Evolutionary conservation across 2,113 vertebrate genomes (phyloP).

Genomic region (Marmota monax): DNA sequence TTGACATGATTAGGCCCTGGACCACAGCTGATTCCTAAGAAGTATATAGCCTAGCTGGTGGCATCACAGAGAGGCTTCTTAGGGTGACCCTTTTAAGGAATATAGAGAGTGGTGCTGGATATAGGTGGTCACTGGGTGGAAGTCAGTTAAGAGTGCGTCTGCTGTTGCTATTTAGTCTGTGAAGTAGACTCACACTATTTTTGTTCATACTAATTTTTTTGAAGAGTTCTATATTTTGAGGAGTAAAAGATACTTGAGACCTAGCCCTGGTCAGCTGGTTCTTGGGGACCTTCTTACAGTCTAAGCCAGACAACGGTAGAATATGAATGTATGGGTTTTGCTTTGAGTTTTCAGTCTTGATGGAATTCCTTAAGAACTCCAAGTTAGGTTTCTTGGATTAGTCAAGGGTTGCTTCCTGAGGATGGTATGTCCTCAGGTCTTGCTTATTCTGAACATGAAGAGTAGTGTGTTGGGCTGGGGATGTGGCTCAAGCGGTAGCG

Average conservation of each 20-base stretch:
- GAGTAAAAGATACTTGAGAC: neutral
- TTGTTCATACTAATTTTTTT: neutral
- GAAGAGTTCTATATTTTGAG: neutral
- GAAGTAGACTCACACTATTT: neutral
- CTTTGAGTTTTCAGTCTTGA: neutral
- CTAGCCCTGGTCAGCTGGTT: neutral
- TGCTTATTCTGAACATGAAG: neutral
- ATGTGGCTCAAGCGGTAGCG: no score
- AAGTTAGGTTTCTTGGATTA: neutral
- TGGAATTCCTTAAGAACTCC: neutral
- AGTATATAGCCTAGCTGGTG: neutral
- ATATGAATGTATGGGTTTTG: neutral
- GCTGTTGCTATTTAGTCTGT: neutral
- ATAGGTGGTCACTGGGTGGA: neutral
- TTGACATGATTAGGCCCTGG: neutral
- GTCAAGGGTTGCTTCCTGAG: neutral
- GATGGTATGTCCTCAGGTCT: neutral
- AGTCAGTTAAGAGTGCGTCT: neutral
- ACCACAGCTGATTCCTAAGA: neutral
- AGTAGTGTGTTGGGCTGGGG: no score
- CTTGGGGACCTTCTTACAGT: neutral
- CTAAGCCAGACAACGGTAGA: neutral
- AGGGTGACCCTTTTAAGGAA: neutral
- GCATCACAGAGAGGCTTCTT: neutral
- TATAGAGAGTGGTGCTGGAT: no score